Evolutionary conservation across 2,113 vertebrate species (phyloP).

Genomic region (Hippocampus comes): DNA sequence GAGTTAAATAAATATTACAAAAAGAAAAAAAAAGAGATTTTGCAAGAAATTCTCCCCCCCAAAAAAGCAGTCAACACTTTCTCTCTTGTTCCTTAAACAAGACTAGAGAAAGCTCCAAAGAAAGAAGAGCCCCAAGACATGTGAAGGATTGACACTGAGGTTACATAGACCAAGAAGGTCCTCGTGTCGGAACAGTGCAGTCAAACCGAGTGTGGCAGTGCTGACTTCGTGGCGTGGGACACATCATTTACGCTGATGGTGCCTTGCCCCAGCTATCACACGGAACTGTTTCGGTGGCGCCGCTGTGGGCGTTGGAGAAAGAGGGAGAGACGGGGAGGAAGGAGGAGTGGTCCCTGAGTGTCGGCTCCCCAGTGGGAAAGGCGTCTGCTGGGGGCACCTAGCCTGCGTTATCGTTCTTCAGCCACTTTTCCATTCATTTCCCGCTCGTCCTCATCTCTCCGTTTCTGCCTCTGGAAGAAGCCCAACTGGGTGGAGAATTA

Average conservation of each 20-base stretch:
- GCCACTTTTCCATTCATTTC: conserved; percentile 69
- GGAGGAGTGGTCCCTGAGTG: conserved; percentile 74
- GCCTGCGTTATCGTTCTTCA: conserved; percentile 73
- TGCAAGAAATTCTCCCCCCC: conserved; percentile 19
- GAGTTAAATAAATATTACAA: conserved; percentile 66
- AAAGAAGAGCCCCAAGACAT: conserved; percentile 30
- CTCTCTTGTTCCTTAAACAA: conserved; percentile 10
- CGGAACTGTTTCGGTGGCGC: conserved; percentile 34
- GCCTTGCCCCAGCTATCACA: conserved; percentile 41
- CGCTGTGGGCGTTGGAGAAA: conserved; percentile 34
- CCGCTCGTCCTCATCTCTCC: conserved; percentile 68
- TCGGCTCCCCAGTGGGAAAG: conserved; percentile 60
- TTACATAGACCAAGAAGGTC: conserved; percentile 26
- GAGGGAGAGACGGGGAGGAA: conserved; percentile 4
- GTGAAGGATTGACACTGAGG: conserved; percentile 27
- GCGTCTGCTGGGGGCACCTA: conserved; percentile 51
- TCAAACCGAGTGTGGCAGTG: conserved; percentile 66
- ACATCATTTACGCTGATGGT: conserved; percentile 67
- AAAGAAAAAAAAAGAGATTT: conserved; percentile 18
- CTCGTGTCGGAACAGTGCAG: conserved; percentile 58
- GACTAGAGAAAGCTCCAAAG: conserved; percentile 11
- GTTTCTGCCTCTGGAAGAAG: conserved; percentile 84
- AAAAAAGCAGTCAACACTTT: conserved; percentile 7
- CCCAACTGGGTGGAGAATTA: conserved; percentile 78
- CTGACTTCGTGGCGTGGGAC: conserved; percentile 45